These are phyloP conservation scores for Philaethria dido DNA, from an alignment of 2,888 invertebrate species.

Conservation along the genomic window DNA sequence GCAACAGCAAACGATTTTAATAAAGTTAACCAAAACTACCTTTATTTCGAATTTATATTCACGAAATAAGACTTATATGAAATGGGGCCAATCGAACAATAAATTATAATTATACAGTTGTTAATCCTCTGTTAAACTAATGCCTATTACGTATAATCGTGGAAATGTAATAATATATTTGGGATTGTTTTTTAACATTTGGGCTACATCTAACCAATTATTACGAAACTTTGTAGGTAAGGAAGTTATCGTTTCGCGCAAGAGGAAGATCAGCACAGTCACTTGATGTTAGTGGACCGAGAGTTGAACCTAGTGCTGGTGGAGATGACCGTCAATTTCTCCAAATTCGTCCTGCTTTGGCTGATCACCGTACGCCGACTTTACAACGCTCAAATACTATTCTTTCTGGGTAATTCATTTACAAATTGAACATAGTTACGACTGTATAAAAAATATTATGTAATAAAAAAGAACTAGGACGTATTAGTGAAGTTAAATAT, in stretches of 20 bases:
- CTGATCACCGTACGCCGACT: slow-evolving; percentile 63
- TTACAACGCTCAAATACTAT: slow-evolving; percentile 80
- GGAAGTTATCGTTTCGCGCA: slow-evolving; percentile 75
- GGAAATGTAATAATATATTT: slow-evolving; percentile 69
- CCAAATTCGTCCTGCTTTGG: slow-evolving; percentile 76
- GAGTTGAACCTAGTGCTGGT: slow-evolving; percentile 59
- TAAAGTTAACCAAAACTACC: slow-evolving; percentile 71
- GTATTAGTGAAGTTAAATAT: background rate
- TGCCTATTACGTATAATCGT: slow-evolving; percentile 76
- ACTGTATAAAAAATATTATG: too few relatives aligned
- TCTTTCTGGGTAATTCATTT: slow-evolving; percentile 63
- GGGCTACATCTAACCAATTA: background rate
- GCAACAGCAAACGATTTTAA: slow-evolving; percentile 60
- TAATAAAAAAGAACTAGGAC: background rate
- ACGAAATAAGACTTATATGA: slow-evolving; percentile 51
- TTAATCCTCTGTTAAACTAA: slow-evolving; percentile 57
- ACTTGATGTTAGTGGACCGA: slow-evolving; percentile 66
- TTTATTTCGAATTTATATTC: slow-evolving; percentile 74
- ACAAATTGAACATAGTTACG: too few relatives aligned
- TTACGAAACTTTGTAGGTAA: slow-evolving; percentile 57
- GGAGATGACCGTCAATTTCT: slow-evolving; percentile 74
- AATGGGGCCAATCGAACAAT: slow-evolving; percentile 65
- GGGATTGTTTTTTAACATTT: background rate
- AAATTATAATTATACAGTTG: slow-evolving; percentile 47
- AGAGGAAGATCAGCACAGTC: slow-evolving; percentile 80